Conservation (phyloP, 1,140 invertebrate species). For the Drosophila seguyi region DNA sequence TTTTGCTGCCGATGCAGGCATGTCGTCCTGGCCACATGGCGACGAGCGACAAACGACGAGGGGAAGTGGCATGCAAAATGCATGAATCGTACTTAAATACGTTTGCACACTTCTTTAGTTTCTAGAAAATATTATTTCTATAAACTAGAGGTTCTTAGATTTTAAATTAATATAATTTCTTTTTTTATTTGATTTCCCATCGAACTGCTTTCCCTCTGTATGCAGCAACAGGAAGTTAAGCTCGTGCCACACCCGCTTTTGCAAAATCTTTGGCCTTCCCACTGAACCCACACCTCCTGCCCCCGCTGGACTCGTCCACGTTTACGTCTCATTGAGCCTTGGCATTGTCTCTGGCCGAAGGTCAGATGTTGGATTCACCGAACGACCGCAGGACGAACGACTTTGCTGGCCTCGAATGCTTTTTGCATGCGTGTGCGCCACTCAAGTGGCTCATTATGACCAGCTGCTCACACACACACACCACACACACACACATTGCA, state of each 20-base stretch:
- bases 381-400: conserved; percentile 28
- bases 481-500: conserved; percentile 2
- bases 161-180: background rate
- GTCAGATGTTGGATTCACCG: conserved; percentile 46
- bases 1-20: background rate
- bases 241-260: conserved; percentile 5
- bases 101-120: background rate
- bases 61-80: conserved; percentile 49
- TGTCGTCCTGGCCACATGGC: conserved; percentile 13
- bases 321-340: conserved; percentile 22
- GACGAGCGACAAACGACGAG: conserved; percentile 48
- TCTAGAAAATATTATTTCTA: background rate
- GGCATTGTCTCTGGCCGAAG: conserved; percentile 62
- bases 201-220: conserved; percentile 3
- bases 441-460: conserved; percentile 66
- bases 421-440: conserved; percentile 58
- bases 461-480: conserved; percentile 17
- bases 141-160: no score
- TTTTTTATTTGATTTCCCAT: background rate
- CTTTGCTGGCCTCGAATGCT: conserved; percentile 40
- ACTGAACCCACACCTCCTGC: background rate
- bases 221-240: conserved; percentile 67
- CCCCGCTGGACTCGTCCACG: conserved; percentile 4
- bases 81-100: background rate
- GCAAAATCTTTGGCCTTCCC: conserved; percentile 15